Evolutionary conservation across 2,113 vertebrate genomes (phyloP), one percentile per base, ranked within the genome.

Genomic region (Anarhynchus alexandrinus): DNA sequence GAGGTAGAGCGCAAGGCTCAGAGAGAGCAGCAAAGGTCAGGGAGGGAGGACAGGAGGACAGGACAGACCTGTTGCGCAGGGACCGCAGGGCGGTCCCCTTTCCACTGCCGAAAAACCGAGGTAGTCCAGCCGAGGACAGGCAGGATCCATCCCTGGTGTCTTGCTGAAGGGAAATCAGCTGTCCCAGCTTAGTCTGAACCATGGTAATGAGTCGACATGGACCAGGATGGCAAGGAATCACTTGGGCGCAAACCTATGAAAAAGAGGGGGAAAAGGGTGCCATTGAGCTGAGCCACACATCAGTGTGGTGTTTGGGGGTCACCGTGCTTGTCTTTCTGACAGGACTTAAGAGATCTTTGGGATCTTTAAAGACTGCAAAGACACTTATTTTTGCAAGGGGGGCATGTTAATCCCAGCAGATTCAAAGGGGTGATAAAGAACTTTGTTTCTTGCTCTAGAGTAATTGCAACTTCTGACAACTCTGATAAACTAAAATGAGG

Each of bases 391-490:
- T 94, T 96, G 64, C 11, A 47, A 91, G 64, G 64, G 64, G 36
- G 72, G 72, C 58, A 83, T 77, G 91, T 94, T 91, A 97, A 94
- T 96, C 91, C 95, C 82, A 90, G 93, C 51, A 97, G 97, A 97
- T 97, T 81, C 67, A 43, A 80, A 91, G 87, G 70, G n/a, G 45
- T 1, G 96, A 97, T 97, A 96, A 96, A 82, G 74, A 32, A 96
- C 95, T 95, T 93, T 95, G 94, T 94, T 94, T 96, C 87, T 94
- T 87, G 71, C 87, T 93, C 82, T 93, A 51, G 78, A 73, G 96
- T 97, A 97, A 97, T 97, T 96, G 87, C 55, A 92, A 94, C 95
- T 97, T 95, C 95, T 97, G 94, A 96, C 89, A 95, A 85, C 90
- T 62, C 89, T 83, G 97, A 97, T 97, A 96, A 96, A 97, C 93